Percentiles rank a stretch among this genome's conserved stretches.
Conservation (phyloP, 2,113 vertebrate genomes). For the Axis porcinus region DNA sequence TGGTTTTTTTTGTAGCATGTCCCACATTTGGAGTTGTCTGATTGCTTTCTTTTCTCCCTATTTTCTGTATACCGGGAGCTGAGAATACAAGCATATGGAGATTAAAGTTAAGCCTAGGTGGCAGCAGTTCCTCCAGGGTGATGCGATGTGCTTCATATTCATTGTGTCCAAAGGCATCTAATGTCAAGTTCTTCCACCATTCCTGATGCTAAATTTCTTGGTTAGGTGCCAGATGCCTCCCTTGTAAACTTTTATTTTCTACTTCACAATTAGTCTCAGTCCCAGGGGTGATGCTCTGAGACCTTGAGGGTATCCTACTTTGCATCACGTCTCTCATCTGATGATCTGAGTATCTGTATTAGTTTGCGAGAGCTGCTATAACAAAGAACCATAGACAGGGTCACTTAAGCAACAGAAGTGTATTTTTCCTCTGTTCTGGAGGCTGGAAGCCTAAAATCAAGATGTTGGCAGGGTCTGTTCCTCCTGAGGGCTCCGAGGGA, state of each 20-base stretch:
- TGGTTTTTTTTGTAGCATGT: background rate
- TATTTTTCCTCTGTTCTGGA: background rate
- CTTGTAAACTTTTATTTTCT: background rate
- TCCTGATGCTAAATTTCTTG: background rate
- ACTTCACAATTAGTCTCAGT: background rate
- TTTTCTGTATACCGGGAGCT: background rate
- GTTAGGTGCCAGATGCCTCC: background rate
- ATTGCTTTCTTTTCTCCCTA: background rate
- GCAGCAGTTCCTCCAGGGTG: background rate
- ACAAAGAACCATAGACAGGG: background rate
- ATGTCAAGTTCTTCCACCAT: background rate
- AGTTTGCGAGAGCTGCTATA: background rate
- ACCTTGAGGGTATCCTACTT: background rate
- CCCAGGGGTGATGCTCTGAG: background rate
- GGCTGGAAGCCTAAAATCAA: background rate
- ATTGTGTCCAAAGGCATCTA: background rate
- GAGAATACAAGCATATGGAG: background rate
- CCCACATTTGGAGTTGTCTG: background rate
- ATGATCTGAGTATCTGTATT: background rate
- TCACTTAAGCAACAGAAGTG: background rate
- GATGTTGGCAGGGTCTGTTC: background rate
- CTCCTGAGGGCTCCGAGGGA: background rate
- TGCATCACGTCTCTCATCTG: background rate
- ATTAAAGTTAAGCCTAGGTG: background rate
- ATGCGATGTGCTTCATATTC: background rate